Evolutionary conservation across 1,140 invertebrate species (phyloP), one percentile per base, ranked within the genome.

Genomic region (Eriosoma lanigerum): DNA sequence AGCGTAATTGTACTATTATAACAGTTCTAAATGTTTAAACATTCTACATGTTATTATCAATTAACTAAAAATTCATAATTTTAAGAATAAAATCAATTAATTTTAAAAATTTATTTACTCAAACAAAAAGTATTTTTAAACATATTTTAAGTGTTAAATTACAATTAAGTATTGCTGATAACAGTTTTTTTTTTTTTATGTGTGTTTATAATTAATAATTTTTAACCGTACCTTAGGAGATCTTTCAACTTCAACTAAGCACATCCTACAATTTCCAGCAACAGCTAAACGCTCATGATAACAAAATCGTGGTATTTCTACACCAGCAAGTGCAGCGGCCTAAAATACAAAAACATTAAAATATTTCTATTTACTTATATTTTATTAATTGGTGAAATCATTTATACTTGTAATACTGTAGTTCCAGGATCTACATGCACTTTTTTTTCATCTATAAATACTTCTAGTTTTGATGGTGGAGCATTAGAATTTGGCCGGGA

Each of bases 201-300:
- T 24, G 21, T 44, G 1, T 24, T 15, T 62, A 62, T 10, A 62
- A 46, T 44, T 60, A 46, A 68, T 48, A 21, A 21, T 24, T 38
- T 38, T 38, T 9, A 44, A 76, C 48, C 72, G 83, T 86, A 93
- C 92, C 88, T 95, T 95, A 3, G 92, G 87, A 62, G 92, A 92
- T 86, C 98, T 99, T 88, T 99, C 98, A 52, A 99, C 96, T 89
- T 99, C 98, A 1, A 99, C 98, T 8, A 99, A 88, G 89, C 98
- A 99, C 98, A 99, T 99, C 82, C 98, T 90, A 85, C 96, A 97
- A 87, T 99, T 99, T 26, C 98, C 98, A 84, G 98, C 98, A 76
- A 99, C 93, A 54, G 97, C 96, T 48, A 99, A 89, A 72, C 98
- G 89, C 86, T 99, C 98, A 89, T 99, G 98, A 86, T 99, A 99